Evolutionary conservation across 2,797 vertebrate species (phyloP).

Genomic region (Anas acuta): DNA sequence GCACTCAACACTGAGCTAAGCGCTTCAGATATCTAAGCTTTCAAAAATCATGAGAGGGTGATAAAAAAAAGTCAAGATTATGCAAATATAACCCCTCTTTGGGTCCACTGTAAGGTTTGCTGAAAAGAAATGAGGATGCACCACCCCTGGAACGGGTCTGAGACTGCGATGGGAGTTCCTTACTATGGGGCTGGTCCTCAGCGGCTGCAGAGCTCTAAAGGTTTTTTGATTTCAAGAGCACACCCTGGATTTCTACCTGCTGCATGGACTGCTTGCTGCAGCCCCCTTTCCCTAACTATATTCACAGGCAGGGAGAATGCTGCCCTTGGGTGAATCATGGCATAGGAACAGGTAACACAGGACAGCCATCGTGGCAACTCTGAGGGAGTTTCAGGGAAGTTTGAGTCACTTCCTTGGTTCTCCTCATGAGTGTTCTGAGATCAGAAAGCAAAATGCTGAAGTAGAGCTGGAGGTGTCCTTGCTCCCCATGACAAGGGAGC

Average conservation of each 20-base stretch:
- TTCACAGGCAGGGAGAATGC: not conserved
- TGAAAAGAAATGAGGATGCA: not conserved
- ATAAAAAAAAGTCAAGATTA: not conserved
- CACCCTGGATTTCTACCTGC: not conserved
- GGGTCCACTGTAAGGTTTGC: not conserved
- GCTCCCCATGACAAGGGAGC: not conserved
- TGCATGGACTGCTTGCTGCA: not conserved
- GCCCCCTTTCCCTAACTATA: not conserved
- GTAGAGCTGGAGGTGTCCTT: not conserved
- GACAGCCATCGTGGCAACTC: not conserved
- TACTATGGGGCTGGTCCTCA: not conserved
- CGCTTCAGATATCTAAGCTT: constrained; percentile 5
- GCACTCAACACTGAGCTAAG: constrained; percentile 1
- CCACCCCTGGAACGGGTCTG: not conserved
- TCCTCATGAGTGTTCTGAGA: not conserved
- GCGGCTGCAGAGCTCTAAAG: not conserved
- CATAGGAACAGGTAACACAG: not conserved
- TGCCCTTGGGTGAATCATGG: not conserved
- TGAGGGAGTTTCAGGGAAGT: not conserved
- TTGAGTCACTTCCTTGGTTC: not conserved
- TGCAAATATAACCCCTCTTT: constrained; percentile 15
- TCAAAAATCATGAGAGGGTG: constrained; percentile 27
- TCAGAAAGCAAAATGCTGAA: not conserved
- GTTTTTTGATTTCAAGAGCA: not conserved
- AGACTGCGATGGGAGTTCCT: not conserved